Base-by-base conservation (phyloP, 2,113 vertebrate species). In the Lasiurus cinereus region DNA sequence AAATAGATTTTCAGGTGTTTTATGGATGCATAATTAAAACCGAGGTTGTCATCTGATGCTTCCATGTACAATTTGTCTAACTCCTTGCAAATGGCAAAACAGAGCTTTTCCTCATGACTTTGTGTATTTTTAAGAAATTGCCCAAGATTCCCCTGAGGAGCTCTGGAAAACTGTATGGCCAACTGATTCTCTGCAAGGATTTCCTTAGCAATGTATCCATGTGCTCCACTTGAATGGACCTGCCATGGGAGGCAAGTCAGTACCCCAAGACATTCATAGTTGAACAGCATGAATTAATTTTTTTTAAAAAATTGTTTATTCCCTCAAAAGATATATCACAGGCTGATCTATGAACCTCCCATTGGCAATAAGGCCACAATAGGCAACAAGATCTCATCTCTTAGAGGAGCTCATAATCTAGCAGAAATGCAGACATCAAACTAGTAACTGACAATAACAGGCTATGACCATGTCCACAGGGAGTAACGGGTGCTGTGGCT, bases 1-100 rank as follows among this genome's bases (percentile, higher is more conserved):
- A 91, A 89, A 80, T 67, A 70, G 92, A 4, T 1, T 77, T 96
- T 76, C 69, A 94, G 90, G 56, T 83, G 39, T 73, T 95, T 97
- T 48, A 70, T 50, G 12, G 52, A 82, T 84, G 84, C 0, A 36
- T 46, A 82, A 27, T 92, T 73, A 83, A 7, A 56, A 94, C 54
- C n/a, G 67, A 94, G 0, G 1, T 8, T 89, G 31, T 85, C 89
- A 15, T 72, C 92, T 64, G 70, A 31, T 11, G 11, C 46, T 92
- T 92, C 72, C 79, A 36, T 84, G 64, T 29, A 21, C 27, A 46
- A 29, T 87, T 93, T 93, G 80, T 93, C 80, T 87, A 88, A 8
- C 5, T 31, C 74, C 39, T 66, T 64, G 54, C 88, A 96, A 91
- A 90, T 1, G 5, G 48, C 76, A 94, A 88, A 95, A 78, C 8